phyloP scores from a whole-genome alignment of 2,888 invertebrate species.

The Bellardia bayeri region DNA sequence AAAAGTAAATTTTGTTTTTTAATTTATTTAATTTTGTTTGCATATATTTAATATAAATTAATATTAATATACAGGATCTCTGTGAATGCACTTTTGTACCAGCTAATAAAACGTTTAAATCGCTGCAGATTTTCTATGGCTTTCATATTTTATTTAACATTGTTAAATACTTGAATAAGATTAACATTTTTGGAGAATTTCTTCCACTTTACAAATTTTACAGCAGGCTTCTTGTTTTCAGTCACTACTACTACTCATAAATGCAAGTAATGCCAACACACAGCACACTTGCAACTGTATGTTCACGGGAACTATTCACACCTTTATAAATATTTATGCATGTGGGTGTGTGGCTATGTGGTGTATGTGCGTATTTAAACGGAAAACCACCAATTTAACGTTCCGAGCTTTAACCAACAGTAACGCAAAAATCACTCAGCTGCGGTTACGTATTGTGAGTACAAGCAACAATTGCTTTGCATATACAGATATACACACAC shows the following conservation, averaged over 20 bases:
- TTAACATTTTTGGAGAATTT: too few species aligned
- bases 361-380: conserved; percentile 8
- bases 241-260: background rate
- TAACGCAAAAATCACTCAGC: conserved; percentile 67
- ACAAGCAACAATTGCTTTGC: conserved; percentile 59
- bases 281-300: background rate
- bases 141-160: too few species aligned
- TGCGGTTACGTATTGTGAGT: conserved; percentile 46
- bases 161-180: too few species aligned
- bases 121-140: too few species aligned
- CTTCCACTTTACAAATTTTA: background rate
- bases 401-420: conserved; percentile 45
- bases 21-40: too few species aligned
- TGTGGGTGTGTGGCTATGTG: background rate
- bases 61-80: too few species aligned
- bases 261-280: background rate
- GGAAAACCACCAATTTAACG: conserved; percentile 63
- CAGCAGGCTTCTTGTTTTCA: background rate
- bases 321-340: conserved; percentile 11
- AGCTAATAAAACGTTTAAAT: too few species aligned
- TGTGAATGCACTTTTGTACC: too few species aligned
- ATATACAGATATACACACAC: conserved; percentile 1
- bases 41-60: too few species aligned
- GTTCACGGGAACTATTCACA: background rate
- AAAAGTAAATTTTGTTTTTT: too few species aligned